Evolutionary conservation across 2,888 invertebrate genomes (phyloP).

Genomic region (Agriopis leucophaearia): DNA sequence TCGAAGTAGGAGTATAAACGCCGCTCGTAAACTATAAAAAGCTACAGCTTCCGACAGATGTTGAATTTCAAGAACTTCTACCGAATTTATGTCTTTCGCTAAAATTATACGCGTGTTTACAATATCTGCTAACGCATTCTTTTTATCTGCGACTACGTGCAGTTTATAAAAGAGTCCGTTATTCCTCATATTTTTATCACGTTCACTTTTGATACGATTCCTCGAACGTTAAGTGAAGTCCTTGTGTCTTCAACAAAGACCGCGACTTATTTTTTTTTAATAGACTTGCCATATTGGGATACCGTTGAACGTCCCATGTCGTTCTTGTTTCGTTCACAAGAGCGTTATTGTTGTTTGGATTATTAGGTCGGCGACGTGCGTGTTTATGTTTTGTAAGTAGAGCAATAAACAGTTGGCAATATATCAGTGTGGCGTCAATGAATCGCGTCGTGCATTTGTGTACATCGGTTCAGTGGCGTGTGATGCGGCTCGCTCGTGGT

Average conservation of each 20-base stretch:
- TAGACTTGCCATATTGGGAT: slow-evolving; percentile 23
- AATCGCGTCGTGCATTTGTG: slow-evolving; percentile 65
- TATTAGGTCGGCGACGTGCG: slow-evolving; percentile 42
- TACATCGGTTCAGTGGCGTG: slow-evolving; percentile 60
- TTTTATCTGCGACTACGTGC: slow-evolving; percentile 39
- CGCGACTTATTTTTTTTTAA: slow-evolving; percentile 33
- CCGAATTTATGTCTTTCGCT: slow-evolving; percentile 49
- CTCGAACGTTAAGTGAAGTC: slow-evolving; percentile 38
- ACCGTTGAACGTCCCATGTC: slow-evolving; percentile 16
- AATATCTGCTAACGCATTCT: slow-evolving; percentile 37
- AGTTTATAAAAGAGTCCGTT: slow-evolving; percentile 46
- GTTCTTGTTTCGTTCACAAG: slow-evolving; percentile 28
- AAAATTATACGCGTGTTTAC: slow-evolving; percentile 53
- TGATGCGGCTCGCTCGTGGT: slow-evolving; percentile 58
- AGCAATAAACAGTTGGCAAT: slow-evolving; percentile 67
- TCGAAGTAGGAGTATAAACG: slow-evolving; percentile 56
- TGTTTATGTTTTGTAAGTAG: slow-evolving; percentile 63
- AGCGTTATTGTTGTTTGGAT: slow-evolving; percentile 40
- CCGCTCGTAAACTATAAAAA: slow-evolving; percentile 64
- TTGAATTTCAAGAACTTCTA: slow-evolving; percentile 58
- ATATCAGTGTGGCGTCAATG: slow-evolving; percentile 75
- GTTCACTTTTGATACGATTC: slow-evolving; percentile 38
- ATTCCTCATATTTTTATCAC: slow-evolving; percentile 46
- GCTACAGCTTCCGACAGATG: slow-evolving; percentile 64
- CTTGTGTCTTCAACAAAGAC: slow-evolving; percentile 43